Evolutionary conservation across 2,113 vertebrate genomes (phyloP), one percentile per base, ranked within the genome.

Genomic region (Chloroceryle aenea): DNA sequence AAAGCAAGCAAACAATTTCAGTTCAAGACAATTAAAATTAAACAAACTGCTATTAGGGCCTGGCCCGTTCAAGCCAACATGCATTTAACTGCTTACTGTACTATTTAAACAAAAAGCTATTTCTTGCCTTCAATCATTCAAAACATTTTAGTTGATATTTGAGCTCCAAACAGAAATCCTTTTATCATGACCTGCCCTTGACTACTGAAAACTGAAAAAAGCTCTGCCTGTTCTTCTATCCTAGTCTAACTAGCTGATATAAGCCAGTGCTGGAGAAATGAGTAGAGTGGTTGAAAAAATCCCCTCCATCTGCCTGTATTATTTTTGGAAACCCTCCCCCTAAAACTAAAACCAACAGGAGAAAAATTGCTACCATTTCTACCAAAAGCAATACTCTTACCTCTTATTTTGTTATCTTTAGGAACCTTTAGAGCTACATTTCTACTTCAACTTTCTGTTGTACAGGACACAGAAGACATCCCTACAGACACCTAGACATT

Each of bases 1-100:
- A 95, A 94, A 93, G 67, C 64, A 94, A 91, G 89, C 63, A 77
- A 96, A 75, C 80, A 53, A 93, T 92, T 88, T 81, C 75, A 84
- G 75, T 77, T 83, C 23, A 68, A 92, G 74, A 84, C 75, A 91
- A 90, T 88, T 85, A 79, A 87, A 93, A 92, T 81, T 69, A 85
- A 93, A 93, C 76, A 87, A 84, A 90, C 36, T 61, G 68, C 81
- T 85, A 42, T 81, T 77, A 91, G 59, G 12, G 45, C 34, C 55
- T 71, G 53, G 53, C 26, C 42, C 71, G 23, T 81, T 82, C 68
- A 87, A 93, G 77, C 52, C 67, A 74, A 78, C 2, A 10, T 3
- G 14, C 59, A 81, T 63, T 43, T 81, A 69, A 48, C 27, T 88
- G 43, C 53, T 58, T 8, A 6, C 6, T 59, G 56, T 25, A 69